Evolutionary conservation across 1,140 invertebrate genomes (phyloP), one percentile per base, ranked within the genome.

Genomic region (Oncopodura yosiiana): DNA sequence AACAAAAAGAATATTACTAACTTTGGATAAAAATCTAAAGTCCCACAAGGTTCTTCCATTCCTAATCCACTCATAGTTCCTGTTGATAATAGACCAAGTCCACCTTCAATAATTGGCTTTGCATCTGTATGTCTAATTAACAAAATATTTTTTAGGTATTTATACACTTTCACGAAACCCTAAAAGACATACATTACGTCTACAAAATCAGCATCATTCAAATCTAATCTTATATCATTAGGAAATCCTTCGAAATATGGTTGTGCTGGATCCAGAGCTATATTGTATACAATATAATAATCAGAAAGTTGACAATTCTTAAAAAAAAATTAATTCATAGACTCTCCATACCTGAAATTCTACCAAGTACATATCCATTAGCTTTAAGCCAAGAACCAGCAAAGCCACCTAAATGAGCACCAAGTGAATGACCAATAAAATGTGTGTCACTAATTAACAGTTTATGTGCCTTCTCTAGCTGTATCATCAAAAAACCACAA

Each of bases 11-110:
- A 64, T n/a, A n/a, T n/a, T n/a, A n/a, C n/a, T n/a, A n/a, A n/a
- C n/a, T 93, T 94, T 0, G 88, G 88, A 69, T 83, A 93, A 71
- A 90, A 94, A 69, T 94, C 90, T 1, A 91, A 79, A 66, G 92
- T 87, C 0, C 86, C 88, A 30, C 86, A 79, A 0, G 82, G 76
- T 66, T 89, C 82, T 34, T 75, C 79, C 64, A 90, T 86, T 21
- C 88, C 88, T 12, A 88, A 73, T 16, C 62, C 62, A 11, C 43
- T 53, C 5, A 64, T n/a, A 3, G 50, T 53, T 62, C 84, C 84
- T 75, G 49, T 32, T 49, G 14, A 49, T 37, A 34, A 50, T 53
- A 30, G 8, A 19, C 18, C n/a, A 6, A 16, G 39, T 73, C 81
- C 81, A 63, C 86, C 86, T 65, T 78, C 79, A 56, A 89, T 81